Evolutionary conservation across 2,113 vertebrate species (phyloP), one percentile per base, ranked within the genome.

Genomic region (Syrrhaptes paradoxus): DNA sequence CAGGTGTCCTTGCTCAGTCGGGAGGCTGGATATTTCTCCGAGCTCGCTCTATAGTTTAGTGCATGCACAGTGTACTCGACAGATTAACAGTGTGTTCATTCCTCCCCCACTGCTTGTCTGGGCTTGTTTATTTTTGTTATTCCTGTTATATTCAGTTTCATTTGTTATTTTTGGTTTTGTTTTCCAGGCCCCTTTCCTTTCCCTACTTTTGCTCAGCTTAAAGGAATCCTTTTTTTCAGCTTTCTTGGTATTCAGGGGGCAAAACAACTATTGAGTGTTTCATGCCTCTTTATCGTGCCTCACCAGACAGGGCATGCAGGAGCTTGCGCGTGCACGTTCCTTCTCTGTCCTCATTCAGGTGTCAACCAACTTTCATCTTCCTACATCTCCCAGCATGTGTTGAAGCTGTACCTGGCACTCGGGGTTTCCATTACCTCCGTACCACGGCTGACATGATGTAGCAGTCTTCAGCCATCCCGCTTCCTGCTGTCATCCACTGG

Each of bases 101-200:
- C 72, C 68, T 92, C 65, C 48, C 72, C 46, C 49, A 46, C 65
- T 4, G 2, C 51, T 81, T 91, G 55, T 77, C 76, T 90, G 86
- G 9, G 31, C 70, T 86, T 86, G 79, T 90, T 94, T 95, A 83
- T 88, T 95, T 92, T 80, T 83, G n/a, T 76, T 88, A 73, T 88
- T 96, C 46, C 51, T 66, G 36, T 71, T 94, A 73, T 52, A 89
- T 62, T 94, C 58, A 7, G 31, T 92, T 90, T 73, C 5, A 3
- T 68, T 92, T 83, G 52, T 93, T 93, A 81, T 87, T 89, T 92
- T 89, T 75, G n/a, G 77, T 26, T 88, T 76, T 66, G 46, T 93
- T 91, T 95, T 77, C 55, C 43, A 73, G 54, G 74, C 26, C n/a
- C 65, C 82, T 81, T 49, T 70, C 45, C 38, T 78, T 80, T 52